Percentiles rank a stretch among this genome's conserved stretches.
Conservation (phyloP, 2,888 invertebrate genomes). For the Lacanobia wlatinum region DNA sequence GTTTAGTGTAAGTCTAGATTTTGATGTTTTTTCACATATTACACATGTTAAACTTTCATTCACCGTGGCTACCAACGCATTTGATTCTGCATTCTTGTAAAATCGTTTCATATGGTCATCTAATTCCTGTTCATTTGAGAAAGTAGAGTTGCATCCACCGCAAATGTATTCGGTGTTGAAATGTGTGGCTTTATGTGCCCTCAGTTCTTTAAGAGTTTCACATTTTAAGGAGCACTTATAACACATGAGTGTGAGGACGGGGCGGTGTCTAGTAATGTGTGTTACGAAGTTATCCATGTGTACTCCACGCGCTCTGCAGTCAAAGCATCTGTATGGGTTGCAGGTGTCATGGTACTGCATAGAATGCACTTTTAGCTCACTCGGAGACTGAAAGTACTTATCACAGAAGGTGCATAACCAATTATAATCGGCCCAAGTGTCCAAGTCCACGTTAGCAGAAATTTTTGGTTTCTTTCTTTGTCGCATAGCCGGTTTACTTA, state of each 20-base stretch:
- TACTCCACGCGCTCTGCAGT: constrained; percentile 18
- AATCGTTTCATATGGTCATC: constrained; percentile 21
- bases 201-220: constrained; percentile 12
- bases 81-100: constrained; percentile 14
- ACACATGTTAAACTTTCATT: constrained; percentile 75
- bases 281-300: constrained; percentile 33
- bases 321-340: constrained; percentile 41
- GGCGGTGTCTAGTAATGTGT: constrained; percentile 26
- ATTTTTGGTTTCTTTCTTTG: constrained; percentile 20
- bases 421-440: constrained; percentile 27
- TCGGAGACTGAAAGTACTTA: constrained; percentile 7
- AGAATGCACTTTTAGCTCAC: constrained; percentile 32
- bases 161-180: constrained; percentile 8
- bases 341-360: constrained; percentile 45
- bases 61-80: accelerated
- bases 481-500: not conserved
- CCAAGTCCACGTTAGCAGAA: not conserved
- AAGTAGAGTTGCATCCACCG: constrained; percentile 27
- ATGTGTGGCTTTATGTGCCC: constrained; percentile 30
- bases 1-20: constrained; percentile 4
- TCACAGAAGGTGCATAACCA: constrained; percentile 37
- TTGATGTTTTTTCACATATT: constrained; percentile 88
- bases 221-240: constrained; percentile 20
- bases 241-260: constrained; percentile 12
- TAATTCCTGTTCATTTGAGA: constrained; percentile 18